Base-by-base conservation (phyloP, 2,888 invertebrate genomes). In the Acronicta psi region DNA sequence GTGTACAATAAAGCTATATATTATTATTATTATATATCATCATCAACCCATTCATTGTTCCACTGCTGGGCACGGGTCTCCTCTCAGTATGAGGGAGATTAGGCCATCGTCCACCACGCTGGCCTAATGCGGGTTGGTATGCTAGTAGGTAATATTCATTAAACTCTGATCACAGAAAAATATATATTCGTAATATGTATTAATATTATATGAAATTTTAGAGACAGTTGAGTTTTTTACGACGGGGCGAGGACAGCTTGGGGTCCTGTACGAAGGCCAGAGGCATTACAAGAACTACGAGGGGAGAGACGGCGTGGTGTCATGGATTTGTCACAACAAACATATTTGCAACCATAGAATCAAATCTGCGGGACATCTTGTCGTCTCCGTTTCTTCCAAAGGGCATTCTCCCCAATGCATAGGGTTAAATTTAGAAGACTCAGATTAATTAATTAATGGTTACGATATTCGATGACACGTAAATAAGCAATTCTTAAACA, bases 201-300 rank as follows among this genome's bases (percentile, higher is more conserved):
- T 29, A 16, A 29, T 29, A 29, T 43, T 25, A 1, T 25, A 16
- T 29, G 9, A 40, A 6, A 8, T 52, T 65, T 56, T 37, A 55
- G 54, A 51, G 36, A 29, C n/a, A 2, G 57, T 64, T 7, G 54
- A 60, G 29, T 82, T 73, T 59, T 75, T 64, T 53, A 31, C 45
- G 16, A 76, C 82, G 9, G 54, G 14, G 16, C 75, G 74, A 46
- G 79, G 80, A 7, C 64, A 69, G 6, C 38, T 74, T 5, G 79
- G 69, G 1, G 60, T 71, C 2, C 20, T 64, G 36, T 79, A 70
- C 49, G 57, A 73, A 2, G 74, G 75, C 0, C 59, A 70, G 25
- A 75, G 59, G 41, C 82, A 72, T 46, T 73, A 82, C 56, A 82
- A 77, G 59, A 83, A 81, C 54, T 82, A 81, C 31, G 53, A 63